Conservation (phyloP, 2,888 invertebrate genomes). For the Rotaria socialis region DNA sequence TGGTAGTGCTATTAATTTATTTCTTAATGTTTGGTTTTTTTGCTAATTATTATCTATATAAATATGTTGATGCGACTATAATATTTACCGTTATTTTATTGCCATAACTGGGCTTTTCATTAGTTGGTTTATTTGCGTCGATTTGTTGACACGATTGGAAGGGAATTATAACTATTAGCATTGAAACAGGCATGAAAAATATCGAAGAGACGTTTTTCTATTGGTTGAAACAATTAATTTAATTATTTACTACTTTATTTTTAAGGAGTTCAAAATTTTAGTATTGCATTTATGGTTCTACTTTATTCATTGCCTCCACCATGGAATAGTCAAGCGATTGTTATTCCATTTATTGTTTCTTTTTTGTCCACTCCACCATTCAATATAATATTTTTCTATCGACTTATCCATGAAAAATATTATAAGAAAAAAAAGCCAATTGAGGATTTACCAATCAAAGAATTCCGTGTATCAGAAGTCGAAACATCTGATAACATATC, state of each 20-base stretch:
- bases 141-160: too few species aligned
- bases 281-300: slow-evolving; percentile 45
- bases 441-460: neutral
- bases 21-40: slow-evolving; percentile 35
- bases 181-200: too few species aligned
- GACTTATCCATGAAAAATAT: neutral
- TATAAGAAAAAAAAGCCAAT: neutral
- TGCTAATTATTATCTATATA: slow-evolving; percentile 36
- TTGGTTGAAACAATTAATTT: too few species aligned
- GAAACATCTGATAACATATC: neutral
- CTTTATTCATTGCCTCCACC: slow-evolving; percentile 42
- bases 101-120: too few species aligned
- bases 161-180: too few species aligned
- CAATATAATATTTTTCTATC: neutral
- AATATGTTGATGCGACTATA: neutral
- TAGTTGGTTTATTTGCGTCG: too few species aligned
- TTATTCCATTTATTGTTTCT: neutral
- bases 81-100: too few species aligned
- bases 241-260: too few species aligned
- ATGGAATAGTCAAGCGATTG: neutral
- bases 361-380: neutral
- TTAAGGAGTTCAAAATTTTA: slow-evolving; percentile 42
- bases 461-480: neutral
- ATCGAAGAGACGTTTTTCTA: too few species aligned
- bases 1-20: slow-evolving; percentile 6